Conservation (phyloP, 2,113 vertebrate genomes). For the Anas platyrhynchos region DNA sequence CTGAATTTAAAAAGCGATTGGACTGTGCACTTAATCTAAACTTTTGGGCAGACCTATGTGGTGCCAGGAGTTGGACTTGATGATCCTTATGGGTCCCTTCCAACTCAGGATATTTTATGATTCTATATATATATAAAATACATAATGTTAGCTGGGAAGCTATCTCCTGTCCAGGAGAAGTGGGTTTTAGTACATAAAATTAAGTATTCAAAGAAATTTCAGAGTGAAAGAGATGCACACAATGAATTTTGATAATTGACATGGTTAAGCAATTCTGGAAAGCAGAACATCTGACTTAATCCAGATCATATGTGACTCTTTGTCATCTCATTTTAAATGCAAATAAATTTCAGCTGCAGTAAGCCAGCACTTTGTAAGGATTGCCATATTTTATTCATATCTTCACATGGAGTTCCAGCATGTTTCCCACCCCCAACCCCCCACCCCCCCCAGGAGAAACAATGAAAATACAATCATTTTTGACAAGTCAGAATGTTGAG, state of each 20-base stretch:
- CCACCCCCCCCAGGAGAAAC: neutral
- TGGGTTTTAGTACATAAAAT: neutral
- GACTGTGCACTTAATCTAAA: no score
- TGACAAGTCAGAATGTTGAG: neutral
- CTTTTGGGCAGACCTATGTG: no score
- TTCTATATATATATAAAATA: neutral
- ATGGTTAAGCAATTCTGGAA: neutral
- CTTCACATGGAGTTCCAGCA: neutral
- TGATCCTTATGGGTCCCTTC: no score
- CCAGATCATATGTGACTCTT: neutral
- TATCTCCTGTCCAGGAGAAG: neutral
- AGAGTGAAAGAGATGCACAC: neutral
- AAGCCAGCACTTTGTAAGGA: neutral
- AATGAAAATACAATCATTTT: neutral
- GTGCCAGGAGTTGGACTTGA: no score
- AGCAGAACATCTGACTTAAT: neutral
- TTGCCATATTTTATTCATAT: neutral
- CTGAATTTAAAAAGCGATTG: no score
- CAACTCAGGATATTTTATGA: no score
- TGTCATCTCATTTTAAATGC: neutral
- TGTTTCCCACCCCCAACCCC: neutral
- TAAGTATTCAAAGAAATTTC: neutral
- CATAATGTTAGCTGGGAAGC: neutral
- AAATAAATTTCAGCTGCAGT: neutral
- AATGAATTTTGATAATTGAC: neutral